A percentile compares a stretch with the other conserved stretches of the same genome.
Conservation (phyloP, 2,797 vertebrate species). For the Anas bahamensis region DNA sequence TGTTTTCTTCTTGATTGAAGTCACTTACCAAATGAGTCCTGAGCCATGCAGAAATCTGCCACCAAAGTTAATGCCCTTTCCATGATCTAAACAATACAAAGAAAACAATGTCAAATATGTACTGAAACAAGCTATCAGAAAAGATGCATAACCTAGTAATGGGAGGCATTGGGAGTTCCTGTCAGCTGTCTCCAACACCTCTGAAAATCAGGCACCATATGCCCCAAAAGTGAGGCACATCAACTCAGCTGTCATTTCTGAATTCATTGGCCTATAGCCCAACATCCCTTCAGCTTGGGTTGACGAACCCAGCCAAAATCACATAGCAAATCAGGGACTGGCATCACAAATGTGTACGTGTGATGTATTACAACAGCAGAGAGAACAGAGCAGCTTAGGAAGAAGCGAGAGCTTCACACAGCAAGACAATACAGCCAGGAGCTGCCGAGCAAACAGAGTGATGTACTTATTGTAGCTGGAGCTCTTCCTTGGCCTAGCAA, state of each 20-base stretch:
- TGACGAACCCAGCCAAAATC: background rate
- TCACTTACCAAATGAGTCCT: background rate
- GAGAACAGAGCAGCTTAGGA: background rate
- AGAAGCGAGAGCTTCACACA: background rate
- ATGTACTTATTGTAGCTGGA: background rate
- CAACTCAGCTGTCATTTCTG: slow-evolving; percentile 4
- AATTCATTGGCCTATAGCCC: background rate
- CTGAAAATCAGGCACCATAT: slow-evolving; percentile 12
- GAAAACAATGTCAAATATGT: background rate
- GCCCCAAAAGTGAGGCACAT: background rate
- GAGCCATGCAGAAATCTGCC: background rate
- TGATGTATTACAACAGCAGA: background rate
- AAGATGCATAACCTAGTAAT: slow-evolving; percentile 1
- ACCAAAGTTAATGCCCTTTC: background rate
- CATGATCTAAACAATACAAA: background rate
- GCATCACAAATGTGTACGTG: background rate
- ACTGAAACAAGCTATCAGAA: background rate
- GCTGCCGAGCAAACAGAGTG: background rate
- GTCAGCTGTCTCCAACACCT: slow-evolving; percentile 15
- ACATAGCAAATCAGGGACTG: background rate
- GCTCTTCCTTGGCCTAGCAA: background rate
- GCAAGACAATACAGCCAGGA: background rate
- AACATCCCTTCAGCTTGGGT: background rate
- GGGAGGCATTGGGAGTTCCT: background rate
- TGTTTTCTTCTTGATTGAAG: background rate